Percentiles rank a stretch among this genome's conserved stretches.
Evolutionary conservation across 2,888 invertebrate genomes (phyloP).

Genomic region (Spisula solida): DNA sequence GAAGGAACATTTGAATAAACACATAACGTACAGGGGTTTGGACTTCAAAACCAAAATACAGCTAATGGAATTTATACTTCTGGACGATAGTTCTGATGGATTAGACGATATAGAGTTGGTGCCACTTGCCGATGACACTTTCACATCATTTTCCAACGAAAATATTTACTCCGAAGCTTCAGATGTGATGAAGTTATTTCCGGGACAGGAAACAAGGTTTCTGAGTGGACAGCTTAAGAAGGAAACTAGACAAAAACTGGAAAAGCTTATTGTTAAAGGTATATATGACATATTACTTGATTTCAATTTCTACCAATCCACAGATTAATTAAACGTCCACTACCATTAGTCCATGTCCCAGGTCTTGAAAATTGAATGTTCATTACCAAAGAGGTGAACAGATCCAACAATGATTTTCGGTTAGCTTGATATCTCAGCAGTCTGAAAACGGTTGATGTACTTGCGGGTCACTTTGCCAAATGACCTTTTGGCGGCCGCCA

Average conservation of each 20-base stretch:
- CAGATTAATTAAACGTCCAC: too few relatives aligned
- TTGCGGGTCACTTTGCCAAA: too few relatives aligned
- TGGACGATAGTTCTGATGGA: neutral
- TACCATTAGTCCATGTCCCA: too few relatives aligned
- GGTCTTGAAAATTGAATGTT: too few relatives aligned
- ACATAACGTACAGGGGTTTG: neutral
- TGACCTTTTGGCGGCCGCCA: too few relatives aligned
- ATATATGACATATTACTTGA: neutral
- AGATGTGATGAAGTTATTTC: conserved; percentile 23
- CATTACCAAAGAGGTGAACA: too few relatives aligned
- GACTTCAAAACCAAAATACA: neutral
- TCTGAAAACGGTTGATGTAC: too few relatives aligned
- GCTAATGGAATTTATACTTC: conserved; percentile 26
- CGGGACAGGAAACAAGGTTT: neutral
- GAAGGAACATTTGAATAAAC: neutral
- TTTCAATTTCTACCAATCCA: neutral
- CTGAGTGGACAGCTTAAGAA: neutral
- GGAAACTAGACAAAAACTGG: neutral
- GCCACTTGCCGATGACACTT: conserved; percentile 36
- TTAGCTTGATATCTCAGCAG: too few relatives aligned
- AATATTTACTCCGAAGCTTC: neutral
- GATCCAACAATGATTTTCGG: too few relatives aligned
- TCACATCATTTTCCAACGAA: conserved; percentile 18
- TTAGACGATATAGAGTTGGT: conserved; percentile 15
- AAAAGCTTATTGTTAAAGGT: neutral